These are phyloP conservation scores for Himalopsyche japonica DNA, from an alignment of 2,888 invertebrate genomes.

Conservation along the genomic window DNA sequence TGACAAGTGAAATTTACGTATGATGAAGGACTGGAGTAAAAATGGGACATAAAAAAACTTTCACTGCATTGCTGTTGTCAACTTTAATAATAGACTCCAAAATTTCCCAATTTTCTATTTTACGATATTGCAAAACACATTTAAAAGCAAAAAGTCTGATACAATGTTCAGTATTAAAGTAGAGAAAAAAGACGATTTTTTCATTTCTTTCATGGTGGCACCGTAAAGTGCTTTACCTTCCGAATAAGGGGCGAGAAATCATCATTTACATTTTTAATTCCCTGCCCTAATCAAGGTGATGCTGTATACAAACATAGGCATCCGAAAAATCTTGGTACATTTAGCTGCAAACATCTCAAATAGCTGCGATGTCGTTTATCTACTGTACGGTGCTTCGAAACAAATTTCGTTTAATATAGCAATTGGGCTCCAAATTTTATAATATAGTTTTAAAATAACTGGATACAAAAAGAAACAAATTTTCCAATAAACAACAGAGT, in stretches of 20 bases:
- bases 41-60: too few species aligned
- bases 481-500: too few species aligned
- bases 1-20: too few species aligned
- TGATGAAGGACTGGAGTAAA: too few species aligned
- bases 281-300: constrained; percentile 26
- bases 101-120: background rate
- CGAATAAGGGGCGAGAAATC: constrained; percentile 16
- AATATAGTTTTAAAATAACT: background rate
- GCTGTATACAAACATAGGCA: background rate
- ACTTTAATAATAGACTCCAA: too few species aligned
- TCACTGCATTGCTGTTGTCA: too few species aligned
- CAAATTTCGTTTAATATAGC: background rate
- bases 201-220: constrained; percentile 8
- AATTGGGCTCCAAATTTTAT: background rate
- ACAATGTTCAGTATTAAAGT: constrained; percentile 4
- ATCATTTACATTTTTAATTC: constrained; percentile 34
- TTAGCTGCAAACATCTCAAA: background rate
- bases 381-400: background rate
- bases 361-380: background rate
- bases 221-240: constrained; percentile 14
- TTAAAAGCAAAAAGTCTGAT: background rate
- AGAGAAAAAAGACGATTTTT: constrained; percentile 6
- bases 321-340: background rate
- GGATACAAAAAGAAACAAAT: background rate
- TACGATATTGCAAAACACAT: background rate